Conservation (phyloP, 2,113 vertebrate species). For the Sphyrna mokarran region DNA sequence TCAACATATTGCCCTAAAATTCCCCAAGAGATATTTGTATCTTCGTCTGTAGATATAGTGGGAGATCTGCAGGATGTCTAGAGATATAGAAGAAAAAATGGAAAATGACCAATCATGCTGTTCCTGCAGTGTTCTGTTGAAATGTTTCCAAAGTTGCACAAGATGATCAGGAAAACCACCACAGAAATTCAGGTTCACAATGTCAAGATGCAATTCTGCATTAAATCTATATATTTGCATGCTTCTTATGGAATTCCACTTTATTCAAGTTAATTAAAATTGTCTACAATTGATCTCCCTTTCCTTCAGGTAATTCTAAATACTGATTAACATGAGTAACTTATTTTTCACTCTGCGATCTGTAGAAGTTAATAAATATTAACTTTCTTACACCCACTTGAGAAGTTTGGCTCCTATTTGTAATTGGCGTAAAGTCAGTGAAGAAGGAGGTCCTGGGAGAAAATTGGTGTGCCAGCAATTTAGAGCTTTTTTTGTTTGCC, state of each 20-base stretch:
- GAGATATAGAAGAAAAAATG: neutral
- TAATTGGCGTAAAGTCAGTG: neutral
- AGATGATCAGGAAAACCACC: neutral
- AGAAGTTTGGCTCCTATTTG: neutral
- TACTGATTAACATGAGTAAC: neutral
- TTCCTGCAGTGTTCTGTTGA: neutral
- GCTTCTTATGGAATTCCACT: neutral
- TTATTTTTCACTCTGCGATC: neutral
- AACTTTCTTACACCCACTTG: neutral
- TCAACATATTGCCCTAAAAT: neutral
- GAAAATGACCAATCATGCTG: neutral
- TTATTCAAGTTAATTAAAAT: neutral
- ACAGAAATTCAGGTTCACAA: neutral
- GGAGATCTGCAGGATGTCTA: neutral
- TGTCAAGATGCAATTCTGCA: neutral
- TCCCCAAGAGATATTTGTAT: neutral
- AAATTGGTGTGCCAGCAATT: neutral
- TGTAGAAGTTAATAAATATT: neutral
- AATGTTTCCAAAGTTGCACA: neutral
- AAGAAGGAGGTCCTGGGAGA: neutral
- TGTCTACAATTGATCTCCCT: neutral
- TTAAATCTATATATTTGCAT: neutral
- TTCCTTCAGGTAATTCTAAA: neutral
- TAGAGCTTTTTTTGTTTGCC: neutral
- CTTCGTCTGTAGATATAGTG: neutral